Conservation (phyloP, 2,113 vertebrate genomes). For the Budorcas taxicolor region DNA sequence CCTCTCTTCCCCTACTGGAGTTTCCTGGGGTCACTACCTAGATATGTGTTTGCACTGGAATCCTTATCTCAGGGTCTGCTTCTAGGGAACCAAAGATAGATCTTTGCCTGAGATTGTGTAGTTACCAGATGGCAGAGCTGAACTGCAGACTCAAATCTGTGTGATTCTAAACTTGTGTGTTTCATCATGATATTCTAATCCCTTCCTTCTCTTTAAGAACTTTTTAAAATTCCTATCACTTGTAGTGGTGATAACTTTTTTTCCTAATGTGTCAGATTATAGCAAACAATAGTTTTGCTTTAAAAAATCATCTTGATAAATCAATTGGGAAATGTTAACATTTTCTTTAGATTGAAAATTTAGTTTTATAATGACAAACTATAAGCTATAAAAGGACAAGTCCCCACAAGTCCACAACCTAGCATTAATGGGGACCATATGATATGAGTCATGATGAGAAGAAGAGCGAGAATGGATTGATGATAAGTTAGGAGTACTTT, state of each 20-base stretch:
- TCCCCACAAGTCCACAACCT: background rate
- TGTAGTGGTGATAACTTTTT: background rate
- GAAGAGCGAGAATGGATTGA: background rate
- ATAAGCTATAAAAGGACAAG: background rate
- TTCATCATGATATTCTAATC: background rate
- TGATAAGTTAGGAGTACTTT: background rate
- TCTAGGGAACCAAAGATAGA: background rate
- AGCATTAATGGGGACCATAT: background rate
- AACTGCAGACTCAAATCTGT: background rate
- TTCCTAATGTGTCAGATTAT: background rate
- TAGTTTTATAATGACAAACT: background rate
- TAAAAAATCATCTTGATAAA: background rate
- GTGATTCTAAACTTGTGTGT: background rate
- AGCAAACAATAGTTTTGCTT: background rate
- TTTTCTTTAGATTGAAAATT: background rate
- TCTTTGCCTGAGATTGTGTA: background rate
- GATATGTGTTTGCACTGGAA: background rate
- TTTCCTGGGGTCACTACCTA: background rate
- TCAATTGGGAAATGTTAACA: background rate
- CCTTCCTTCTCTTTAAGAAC: background rate
- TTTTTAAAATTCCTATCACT: background rate
- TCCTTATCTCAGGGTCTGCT: background rate
- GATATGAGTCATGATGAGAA: background rate
- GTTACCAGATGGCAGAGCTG: background rate
- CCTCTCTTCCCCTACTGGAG: background rate